Conservation (phyloP, 2,797 vertebrate species). For the Pipistrellus pipistrellus region DNA sequence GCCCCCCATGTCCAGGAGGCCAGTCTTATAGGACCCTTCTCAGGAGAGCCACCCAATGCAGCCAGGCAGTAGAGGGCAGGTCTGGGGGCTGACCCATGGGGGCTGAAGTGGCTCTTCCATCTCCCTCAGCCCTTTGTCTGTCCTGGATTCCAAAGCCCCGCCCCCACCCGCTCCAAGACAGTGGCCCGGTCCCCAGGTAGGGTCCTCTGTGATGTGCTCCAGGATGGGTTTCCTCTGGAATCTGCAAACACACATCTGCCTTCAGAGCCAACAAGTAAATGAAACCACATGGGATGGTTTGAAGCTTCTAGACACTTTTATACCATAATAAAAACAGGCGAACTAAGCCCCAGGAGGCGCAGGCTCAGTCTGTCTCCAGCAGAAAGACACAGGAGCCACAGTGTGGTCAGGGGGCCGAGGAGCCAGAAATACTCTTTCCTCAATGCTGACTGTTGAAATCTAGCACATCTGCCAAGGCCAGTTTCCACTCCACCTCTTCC, state of each 20-base stretch:
- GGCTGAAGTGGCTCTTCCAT: rapidly evolving
- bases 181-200: background rate
- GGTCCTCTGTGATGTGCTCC: rapidly evolving
- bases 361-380: background rate
- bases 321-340: background rate
- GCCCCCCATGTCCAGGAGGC: rapidly evolving
- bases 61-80: background rate
- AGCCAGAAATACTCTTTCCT: background rate
- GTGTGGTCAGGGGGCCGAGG: background rate
- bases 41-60: background rate
- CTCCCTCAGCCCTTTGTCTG: no score
- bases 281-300: background rate
- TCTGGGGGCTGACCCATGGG: background rate
- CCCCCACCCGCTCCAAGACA: background rate
- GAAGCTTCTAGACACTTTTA: background rate
- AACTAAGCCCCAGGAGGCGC: background rate
- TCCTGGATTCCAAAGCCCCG: background rate
- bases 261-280: background rate
- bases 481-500: background rate
- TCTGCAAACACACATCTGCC: background rate
- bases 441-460: background rate
- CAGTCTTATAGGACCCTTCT: background rate
- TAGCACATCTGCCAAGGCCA: background rate
- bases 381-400: background rate
- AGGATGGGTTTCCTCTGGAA: background rate